Conservation (phyloP, 2,113 vertebrate genomes). For the Rhadina sibilatrix region DNA sequence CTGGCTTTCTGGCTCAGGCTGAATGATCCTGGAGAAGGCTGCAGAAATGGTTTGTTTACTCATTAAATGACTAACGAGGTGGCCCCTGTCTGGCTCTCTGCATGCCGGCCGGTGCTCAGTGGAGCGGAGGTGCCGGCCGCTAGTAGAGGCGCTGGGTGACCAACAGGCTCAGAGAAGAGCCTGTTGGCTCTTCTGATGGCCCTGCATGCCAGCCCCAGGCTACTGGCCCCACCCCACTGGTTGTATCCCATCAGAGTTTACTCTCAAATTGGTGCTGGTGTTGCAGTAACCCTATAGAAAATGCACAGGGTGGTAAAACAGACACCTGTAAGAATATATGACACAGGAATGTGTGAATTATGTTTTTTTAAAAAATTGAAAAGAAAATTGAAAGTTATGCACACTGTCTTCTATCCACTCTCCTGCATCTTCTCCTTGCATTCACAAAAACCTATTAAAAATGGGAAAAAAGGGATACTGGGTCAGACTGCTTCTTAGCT, state of each 20-base stretch:
- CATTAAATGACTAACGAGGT: constrained; percentile 37
- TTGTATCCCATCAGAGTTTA: background rate
- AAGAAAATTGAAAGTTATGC: background rate
- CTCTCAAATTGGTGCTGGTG: background rate
- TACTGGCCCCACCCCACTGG: background rate
- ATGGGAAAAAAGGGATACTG: accelerated
- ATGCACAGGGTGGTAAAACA: background rate
- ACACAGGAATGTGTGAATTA: background rate
- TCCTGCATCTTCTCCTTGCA: background rate
- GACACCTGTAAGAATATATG: background rate
- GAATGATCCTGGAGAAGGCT: background rate
- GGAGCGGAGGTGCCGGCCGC: background rate
- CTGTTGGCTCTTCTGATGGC: too few species aligned
- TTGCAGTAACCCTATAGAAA: background rate
- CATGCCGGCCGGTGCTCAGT: background rate
- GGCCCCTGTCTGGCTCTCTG: constrained; percentile 5
- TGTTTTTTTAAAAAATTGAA: background rate
- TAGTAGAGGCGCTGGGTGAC: background rate
- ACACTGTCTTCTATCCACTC: background rate
- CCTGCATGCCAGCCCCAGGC: background rate
- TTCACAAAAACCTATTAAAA: background rate
- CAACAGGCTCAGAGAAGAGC: background rate
- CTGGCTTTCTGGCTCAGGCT: background rate
- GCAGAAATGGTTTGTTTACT: constrained; percentile 41
- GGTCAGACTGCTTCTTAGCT: background rate